Base-by-base conservation (phyloP, 1,140 invertebrate genomes). In the Laupala kohalensis region DNA sequence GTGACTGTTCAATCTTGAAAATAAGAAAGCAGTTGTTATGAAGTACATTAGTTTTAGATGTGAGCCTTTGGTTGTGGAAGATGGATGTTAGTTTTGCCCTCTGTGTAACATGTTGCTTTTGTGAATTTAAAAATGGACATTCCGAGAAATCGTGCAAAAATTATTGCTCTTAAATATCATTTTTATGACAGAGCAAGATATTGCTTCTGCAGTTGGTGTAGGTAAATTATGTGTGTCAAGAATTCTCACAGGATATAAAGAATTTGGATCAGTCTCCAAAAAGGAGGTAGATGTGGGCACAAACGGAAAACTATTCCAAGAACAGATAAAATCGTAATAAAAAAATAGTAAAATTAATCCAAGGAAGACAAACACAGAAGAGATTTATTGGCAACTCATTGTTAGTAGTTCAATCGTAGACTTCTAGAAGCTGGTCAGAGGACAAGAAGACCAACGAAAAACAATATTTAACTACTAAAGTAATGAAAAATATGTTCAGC, bases 221-320 rank as follows among this genome's bases (percentile, higher is more conserved):
- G 53, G 29, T 19, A 71, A 67, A 71, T 71, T 65, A 30, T 23
- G 71, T 71, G 71, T 71, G 23, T 63, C 64, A 71, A 71, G 2
- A 27, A 28, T 71, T 30, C 3, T 71, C 30, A 71, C 25, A 25
- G 29, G 27, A 25, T 30, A 66, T 25, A 67, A 67, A 25, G 27
- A 67, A 71, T 29, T 6, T 2, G 37, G 28, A 67, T 71, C 71
- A 67, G 0, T 23, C 30, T 71, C 71, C 4, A 71, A 67, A 67
- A 12, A 64, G 53, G 29, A 30, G 37, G 64, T 4, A 71, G 65
- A 67, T 67, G 71, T 67, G 29, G 27, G 25, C 28, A 29, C 24
- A 67, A 67, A 67, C 65, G 25, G 12, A 71, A 67, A 67, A 71
- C 66, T 12, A 67, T 30, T 9, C 71, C 26, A 29, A 29, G 71